These are phyloP conservation scores for Hydrozoanthus tunicans DNA, from an alignment of 64 coral and sea anemone species.

Conservation along the genomic window DNA sequence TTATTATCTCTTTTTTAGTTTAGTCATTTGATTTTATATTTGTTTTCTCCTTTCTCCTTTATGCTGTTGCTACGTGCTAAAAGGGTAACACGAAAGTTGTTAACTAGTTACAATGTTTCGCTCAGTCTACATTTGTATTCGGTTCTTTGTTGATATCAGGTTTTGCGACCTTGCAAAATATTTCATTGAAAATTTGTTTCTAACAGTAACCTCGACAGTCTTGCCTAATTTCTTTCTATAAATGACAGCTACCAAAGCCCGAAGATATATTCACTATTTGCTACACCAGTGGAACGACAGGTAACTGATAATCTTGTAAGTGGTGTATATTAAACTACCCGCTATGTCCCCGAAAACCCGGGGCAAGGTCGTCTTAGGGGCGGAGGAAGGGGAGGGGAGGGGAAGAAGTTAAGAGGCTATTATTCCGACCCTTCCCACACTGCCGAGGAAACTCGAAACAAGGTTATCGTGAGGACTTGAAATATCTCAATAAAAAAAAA, in stretches of 20 bases:
- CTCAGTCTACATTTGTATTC: background rate
- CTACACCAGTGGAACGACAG: constrained; percentile 93
- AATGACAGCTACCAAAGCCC: constrained; percentile 52
- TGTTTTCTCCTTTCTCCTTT: too few species aligned
- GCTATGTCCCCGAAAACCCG: too few species aligned
- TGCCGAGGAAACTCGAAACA: too few species aligned
- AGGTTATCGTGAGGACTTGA: too few species aligned
- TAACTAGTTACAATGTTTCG: background rate
- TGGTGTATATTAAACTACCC: too few species aligned
- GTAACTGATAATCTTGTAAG: constrained; percentile 7
- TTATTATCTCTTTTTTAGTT: background rate
- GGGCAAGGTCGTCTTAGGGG: too few species aligned
- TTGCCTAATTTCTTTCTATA: background rate
- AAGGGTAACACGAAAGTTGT: background rate
- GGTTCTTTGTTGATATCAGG: background rate
- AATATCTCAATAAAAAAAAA: too few species aligned
- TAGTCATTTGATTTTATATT: background rate
- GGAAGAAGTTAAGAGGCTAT: background rate
- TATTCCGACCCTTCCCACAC: too few species aligned
- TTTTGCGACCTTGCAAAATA: background rate
- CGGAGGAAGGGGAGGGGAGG: background rate
- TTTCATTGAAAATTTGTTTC: background rate
- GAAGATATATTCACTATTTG: constrained; percentile 81
- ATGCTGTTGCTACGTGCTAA: too few species aligned
- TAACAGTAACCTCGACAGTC: background rate